Evolutionary conservation across 2,113 vertebrate species (phyloP).

Genomic region (Cyphomyrus plagiostoma): DNA sequence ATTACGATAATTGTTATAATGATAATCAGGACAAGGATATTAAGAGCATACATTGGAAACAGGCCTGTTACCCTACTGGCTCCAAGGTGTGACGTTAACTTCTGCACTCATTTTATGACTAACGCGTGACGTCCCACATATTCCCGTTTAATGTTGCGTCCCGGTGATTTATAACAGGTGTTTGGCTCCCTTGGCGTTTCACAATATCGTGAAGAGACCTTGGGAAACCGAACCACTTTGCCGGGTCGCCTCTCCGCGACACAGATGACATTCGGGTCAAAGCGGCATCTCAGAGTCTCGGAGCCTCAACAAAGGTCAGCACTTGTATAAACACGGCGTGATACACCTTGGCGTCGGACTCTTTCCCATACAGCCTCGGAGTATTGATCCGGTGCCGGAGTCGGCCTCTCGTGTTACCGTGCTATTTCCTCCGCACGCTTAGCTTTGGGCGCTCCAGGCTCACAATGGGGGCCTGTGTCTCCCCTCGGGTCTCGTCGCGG

Average conservation of each 20-base stretch:
- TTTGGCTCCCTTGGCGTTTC: background rate
- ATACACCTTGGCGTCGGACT: constrained; percentile 14
- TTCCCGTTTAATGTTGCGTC: background rate
- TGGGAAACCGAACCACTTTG: too few species aligned
- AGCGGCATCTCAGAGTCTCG: background rate
- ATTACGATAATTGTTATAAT: background rate
- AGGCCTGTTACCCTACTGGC: background rate
- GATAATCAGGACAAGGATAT: background rate
- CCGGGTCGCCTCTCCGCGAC: background rate
- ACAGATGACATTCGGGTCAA: background rate
- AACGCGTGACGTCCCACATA: background rate
- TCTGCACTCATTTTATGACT: background rate
- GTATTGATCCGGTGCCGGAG: constrained; percentile 33
- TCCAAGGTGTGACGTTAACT: background rate
- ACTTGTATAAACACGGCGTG: constrained; percentile 5
- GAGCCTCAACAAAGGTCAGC: background rate
- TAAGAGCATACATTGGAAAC: background rate
- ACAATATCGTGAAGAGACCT: background rate
- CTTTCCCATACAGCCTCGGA: constrained; percentile 22
- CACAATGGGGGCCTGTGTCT: constrained; percentile 52
- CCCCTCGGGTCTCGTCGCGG: constrained; percentile 35
- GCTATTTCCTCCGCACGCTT: constrained; percentile 24
- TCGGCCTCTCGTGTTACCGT: constrained; percentile 34
- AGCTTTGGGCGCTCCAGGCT: constrained; percentile 10
- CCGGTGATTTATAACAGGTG: background rate